phyloP scores from a whole-genome alignment of 1,140 invertebrate species.

The Anastrepha ludens region DNA sequence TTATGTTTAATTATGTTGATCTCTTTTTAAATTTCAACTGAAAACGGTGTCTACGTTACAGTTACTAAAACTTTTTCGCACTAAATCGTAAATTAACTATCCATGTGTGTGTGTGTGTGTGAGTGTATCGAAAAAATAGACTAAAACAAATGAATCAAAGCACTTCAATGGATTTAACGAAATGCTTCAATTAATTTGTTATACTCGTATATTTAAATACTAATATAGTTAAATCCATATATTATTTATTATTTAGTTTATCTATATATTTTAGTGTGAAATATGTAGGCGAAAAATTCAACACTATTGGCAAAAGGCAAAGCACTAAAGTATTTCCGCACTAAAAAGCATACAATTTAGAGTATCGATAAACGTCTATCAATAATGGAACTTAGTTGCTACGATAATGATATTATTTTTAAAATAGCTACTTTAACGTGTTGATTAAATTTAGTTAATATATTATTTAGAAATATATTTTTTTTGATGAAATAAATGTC shows the following conservation, averaged over 20 bases:
- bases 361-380: conserved; percentile 25
- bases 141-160: conserved; percentile 48
- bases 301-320: not conserved
- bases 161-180: not conserved
- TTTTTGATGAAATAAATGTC: not conserved
- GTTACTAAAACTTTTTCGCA: not conserved
- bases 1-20: not conserved
- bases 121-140: not conserved
- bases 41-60: conserved; percentile 8
- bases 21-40: not conserved
- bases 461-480: not conserved
- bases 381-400: conserved; percentile 42
- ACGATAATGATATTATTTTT: not conserved
- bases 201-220: not conserved
- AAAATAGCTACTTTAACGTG: not conserved
- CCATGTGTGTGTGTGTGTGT: not conserved
- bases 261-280: not conserved
- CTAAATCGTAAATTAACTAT: not conserved
- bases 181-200: conserved; percentile 46
- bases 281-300: not conserved
- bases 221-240: not conserved
- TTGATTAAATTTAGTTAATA: not conserved
- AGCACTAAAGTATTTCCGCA: not conserved
- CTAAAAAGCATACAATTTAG: conserved; percentile 16
- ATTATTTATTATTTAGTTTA: not conserved